phyloP scores from a whole-genome alignment of 2,113 vertebrate species.

The Seriola rivoliana region DNA sequence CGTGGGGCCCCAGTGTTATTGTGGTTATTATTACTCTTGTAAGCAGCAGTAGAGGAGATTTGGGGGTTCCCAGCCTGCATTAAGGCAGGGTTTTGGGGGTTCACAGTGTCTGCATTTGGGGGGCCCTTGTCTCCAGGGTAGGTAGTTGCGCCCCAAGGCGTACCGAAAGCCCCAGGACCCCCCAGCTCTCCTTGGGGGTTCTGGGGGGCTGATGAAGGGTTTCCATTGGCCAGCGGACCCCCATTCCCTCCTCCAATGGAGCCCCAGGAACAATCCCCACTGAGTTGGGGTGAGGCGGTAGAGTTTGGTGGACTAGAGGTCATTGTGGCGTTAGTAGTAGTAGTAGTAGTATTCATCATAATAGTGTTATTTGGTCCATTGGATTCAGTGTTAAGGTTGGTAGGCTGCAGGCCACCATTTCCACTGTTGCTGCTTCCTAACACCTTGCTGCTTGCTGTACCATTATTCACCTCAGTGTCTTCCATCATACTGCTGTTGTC shows the following conservation, averaged over 20 bases:
- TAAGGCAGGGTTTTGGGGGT: constrained; percentile 88
- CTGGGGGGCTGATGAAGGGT: constrained; percentile 78
- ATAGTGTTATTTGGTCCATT: constrained; percentile 99
- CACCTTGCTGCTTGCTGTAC: constrained; percentile 92
- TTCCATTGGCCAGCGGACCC: constrained; percentile 89
- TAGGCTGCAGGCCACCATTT: constrained; percentile 86
- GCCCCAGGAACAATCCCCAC: constrained; percentile 90
- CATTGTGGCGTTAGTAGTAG: constrained; percentile 94
- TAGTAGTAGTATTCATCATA: constrained; percentile 90
- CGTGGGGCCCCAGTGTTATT: constrained; percentile 86
- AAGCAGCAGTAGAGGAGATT: constrained; percentile 87
- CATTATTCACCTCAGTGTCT: constrained; percentile 89
- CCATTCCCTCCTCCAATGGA: constrained; percentile 74
- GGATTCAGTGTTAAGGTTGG: constrained; percentile 97
- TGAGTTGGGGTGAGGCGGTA: constrained; percentile 92
- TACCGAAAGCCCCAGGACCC: constrained; percentile 89
- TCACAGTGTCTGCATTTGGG: constrained; percentile 97
- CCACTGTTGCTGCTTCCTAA: constrained; percentile 86
- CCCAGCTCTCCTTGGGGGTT: constrained; percentile 90
- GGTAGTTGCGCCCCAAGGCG: constrained; percentile 91
- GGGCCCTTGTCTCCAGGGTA: constrained; percentile 93
- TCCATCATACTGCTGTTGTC: constrained; percentile 85
- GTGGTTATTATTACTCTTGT: constrained; percentile 89
- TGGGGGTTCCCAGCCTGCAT: constrained; percentile 89
- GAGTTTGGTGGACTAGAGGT: constrained; percentile 99